Conservation (phyloP, 2,888 invertebrate genomes). For the Dioctria rufipes region DNA sequence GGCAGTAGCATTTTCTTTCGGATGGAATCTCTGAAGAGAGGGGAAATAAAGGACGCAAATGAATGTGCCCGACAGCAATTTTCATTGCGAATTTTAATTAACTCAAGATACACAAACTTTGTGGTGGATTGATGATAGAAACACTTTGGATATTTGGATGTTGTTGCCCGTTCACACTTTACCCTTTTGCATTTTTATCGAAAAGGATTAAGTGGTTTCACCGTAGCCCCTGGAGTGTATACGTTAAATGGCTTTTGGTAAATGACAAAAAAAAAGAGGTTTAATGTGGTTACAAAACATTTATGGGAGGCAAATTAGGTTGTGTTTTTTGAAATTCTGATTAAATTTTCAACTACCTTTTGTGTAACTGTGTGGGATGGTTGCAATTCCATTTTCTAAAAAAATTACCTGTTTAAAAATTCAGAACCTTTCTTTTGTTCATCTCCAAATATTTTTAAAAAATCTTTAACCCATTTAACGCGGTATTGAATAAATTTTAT, state of each 20-base stretch:
- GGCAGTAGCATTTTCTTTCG: not conserved
- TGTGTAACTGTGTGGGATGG: no score
- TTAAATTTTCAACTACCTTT: no score
- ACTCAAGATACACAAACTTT: slow-evolving; percentile 29
- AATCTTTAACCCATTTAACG: slow-evolving; percentile 21
- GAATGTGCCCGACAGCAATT: slow-evolving; percentile 23
- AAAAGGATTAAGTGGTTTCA: slow-evolving; percentile 26
- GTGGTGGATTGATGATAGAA: slow-evolving; percentile 36
- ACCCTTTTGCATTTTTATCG: slow-evolving; percentile 5
- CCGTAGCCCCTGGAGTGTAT: not conserved
- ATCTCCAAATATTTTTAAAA: slow-evolving; percentile 14
- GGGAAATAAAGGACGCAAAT: not conserved
- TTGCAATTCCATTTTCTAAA: not conserved
- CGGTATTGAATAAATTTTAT: slow-evolving; percentile 21
- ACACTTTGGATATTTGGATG: slow-evolving; percentile 14
- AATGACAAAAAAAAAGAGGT: slow-evolving; percentile 29
- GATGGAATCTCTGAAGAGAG: not conserved
- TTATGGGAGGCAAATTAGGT: not conserved
- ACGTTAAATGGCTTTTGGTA: slow-evolving; percentile 4
- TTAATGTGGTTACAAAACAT: slow-evolving; percentile 20
- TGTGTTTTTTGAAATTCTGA: no score
- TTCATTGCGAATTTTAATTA: slow-evolving; percentile 48
- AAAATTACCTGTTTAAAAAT: not conserved
- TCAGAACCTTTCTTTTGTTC: not conserved
- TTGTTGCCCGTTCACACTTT: no score